Evolutionary conservation across 2,113 vertebrate genomes (phyloP).

Genomic region (Gallinago undulata): DNA sequence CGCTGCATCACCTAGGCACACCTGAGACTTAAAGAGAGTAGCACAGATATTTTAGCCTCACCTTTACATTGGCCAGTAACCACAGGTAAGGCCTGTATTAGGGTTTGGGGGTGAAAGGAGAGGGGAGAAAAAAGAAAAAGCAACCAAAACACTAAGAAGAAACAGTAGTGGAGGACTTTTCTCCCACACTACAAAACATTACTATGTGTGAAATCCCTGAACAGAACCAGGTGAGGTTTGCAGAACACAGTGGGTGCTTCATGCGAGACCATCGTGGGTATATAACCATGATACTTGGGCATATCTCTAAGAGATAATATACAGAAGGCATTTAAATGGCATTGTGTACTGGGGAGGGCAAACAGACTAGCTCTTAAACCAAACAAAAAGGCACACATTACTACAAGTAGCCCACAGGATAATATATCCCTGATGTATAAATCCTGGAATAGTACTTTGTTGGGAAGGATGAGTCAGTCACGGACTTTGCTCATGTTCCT

Average conservation of each 20-base stretch:
- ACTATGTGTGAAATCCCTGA: not conserved
- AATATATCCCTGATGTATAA: not conserved
- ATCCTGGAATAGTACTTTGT: not conserved
- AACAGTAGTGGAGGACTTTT: not conserved
- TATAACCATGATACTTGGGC: not conserved
- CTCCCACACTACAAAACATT: not conserved
- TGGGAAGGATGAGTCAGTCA: not conserved
- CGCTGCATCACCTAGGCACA: not conserved
- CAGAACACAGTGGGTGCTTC: not conserved
- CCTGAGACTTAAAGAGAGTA: not conserved
- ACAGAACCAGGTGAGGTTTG: not conserved
- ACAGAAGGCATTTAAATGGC: not conserved
- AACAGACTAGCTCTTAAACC: not conserved
- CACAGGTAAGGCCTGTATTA: not conserved
- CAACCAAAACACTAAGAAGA: not conserved
- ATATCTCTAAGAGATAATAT: not conserved
- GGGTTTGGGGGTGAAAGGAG: not conserved
- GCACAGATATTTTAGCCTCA: not conserved
- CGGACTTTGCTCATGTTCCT: not conserved
- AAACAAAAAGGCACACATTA: not conserved
- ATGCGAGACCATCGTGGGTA: not conserved
- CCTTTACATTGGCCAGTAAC: not conserved
- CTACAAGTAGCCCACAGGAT: not conserved
- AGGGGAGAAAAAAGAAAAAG: not conserved
- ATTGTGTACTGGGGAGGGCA: not conserved